Evolutionary conservation across 1,140 invertebrate species (phyloP).

Genomic region (Lepidostoma basale): DNA sequence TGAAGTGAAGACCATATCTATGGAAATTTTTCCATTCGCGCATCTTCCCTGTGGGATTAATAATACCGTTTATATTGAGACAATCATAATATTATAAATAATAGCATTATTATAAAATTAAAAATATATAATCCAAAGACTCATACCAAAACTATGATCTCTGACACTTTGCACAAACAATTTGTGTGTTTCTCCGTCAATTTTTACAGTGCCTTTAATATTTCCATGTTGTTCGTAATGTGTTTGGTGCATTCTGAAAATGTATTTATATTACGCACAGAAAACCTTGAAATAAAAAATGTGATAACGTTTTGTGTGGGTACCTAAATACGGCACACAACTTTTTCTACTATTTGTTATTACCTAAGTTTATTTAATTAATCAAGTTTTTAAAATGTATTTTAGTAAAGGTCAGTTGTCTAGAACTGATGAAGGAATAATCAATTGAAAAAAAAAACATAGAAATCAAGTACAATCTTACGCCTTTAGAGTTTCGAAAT

Average conservation of each 20-base stretch:
- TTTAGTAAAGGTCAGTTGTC: background rate
- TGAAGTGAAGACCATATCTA: constrained; percentile 71
- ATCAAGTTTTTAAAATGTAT: background rate
- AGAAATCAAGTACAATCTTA: constrained; percentile 48
- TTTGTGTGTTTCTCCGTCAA: constrained; percentile 59
- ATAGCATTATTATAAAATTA: too few relatives aligned
- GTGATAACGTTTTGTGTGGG: too few relatives aligned
- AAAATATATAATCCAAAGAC: background rate
- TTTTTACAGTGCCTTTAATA: constrained; percentile 58
- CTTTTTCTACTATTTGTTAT: too few relatives aligned
- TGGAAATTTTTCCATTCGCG: constrained; percentile 73
- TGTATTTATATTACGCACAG: background rate
- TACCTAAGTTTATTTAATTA: background rate
- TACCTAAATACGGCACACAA: too few relatives aligned
- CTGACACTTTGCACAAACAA: constrained; percentile 62
- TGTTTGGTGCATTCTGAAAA: constrained; percentile 70
- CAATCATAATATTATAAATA: background rate
- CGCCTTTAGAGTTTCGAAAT: constrained; percentile 69
- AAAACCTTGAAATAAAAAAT: too few relatives aligned
- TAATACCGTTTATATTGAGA: background rate
- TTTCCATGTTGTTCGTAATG: constrained; percentile 76
- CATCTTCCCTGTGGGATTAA: constrained; percentile 51
- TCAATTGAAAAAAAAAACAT: too few relatives aligned
- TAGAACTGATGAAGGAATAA: too few relatives aligned
- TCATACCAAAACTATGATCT: constrained; percentile 69